These are phyloP conservation scores for Clunio marinus DNA, from an alignment of 2,888 invertebrate species.

Conservation along the genomic window DNA sequence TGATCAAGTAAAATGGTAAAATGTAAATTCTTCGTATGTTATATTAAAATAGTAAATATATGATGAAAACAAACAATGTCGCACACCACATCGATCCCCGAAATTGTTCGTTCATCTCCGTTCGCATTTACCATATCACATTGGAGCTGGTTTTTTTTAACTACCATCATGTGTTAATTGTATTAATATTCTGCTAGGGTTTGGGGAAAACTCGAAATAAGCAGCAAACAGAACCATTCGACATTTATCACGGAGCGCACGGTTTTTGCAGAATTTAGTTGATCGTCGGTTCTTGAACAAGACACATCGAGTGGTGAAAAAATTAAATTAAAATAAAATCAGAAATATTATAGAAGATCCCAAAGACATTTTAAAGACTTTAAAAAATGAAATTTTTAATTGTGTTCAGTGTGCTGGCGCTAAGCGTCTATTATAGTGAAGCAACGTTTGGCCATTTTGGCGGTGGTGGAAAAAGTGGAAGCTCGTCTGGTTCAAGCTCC, in stretches of 20 bases:
- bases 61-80: background rate
- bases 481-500: background rate
- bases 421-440: background rate
- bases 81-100: background rate
- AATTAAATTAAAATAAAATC: background rate
- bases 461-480: background rate
- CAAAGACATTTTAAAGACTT: background rate
- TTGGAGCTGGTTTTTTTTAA: constrained; percentile 1
- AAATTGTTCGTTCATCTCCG: too few relatives aligned
- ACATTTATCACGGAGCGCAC: constrained; percentile 31
- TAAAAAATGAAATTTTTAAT: constrained; percentile 28
- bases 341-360: background rate
- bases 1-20: background rate
- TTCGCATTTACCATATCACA: too few relatives aligned
- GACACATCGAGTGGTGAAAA: background rate
- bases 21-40: too few relatives aligned
- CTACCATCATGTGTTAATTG: constrained; percentile 8
- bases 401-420: constrained; percentile 22
- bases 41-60: background rate
- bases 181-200: background rate
- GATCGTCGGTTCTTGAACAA: constrained; percentile 11
- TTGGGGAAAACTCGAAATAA: constrained; percentile 15
- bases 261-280: constrained; percentile 17
- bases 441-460: background rate
- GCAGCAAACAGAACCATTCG: background rate